phyloP scores from a whole-genome alignment of 2,113 vertebrate genomes.

The Amia ocellicauda region DNA sequence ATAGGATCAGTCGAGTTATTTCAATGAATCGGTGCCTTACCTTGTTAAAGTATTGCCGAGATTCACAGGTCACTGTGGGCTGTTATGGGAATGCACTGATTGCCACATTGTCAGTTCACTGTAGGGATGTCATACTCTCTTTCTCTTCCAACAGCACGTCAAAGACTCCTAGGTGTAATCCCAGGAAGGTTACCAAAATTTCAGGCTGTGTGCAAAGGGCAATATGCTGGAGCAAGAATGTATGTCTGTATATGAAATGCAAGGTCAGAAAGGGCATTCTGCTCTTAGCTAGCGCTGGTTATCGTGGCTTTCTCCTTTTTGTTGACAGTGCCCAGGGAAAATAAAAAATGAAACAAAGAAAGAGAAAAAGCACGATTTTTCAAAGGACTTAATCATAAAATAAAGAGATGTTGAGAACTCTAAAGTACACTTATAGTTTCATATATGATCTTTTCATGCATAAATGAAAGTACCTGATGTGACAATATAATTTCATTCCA shows the following conservation, averaged over 20 bases:
- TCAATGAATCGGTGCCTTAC: too few species aligned
- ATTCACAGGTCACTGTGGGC: too few species aligned
- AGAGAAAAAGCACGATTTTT: too few species aligned
- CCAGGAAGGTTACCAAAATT: neutral
- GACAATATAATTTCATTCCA: too few species aligned
- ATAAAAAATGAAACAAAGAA: neutral
- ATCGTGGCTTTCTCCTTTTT: neutral
- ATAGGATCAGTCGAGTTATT: too few species aligned
- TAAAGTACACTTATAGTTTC: too few species aligned
- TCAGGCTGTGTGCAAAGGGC: constrained; percentile 2
- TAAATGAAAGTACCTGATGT: neutral
- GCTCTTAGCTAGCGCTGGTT: neutral
- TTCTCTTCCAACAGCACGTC: constrained; percentile 2
- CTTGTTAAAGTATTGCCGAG: too few species aligned
- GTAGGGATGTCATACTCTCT: too few species aligned
- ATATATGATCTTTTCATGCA: neutral
- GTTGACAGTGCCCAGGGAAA: constrained; percentile 5
- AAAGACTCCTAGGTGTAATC: constrained; percentile 8
- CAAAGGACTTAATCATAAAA: too few species aligned
- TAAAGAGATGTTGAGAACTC: too few species aligned
- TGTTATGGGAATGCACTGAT: neutral
- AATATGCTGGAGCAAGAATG: constrained; percentile 1
- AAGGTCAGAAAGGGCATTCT: neutral
- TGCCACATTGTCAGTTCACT: too few species aligned
- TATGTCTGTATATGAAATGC: constrained; percentile 7